A percentile compares a stretch with the other conserved stretches of the same genome.
Evolutionary conservation across 2,797 vertebrate genomes (phyloP).

Genomic region (Chelmon rostratus): DNA sequence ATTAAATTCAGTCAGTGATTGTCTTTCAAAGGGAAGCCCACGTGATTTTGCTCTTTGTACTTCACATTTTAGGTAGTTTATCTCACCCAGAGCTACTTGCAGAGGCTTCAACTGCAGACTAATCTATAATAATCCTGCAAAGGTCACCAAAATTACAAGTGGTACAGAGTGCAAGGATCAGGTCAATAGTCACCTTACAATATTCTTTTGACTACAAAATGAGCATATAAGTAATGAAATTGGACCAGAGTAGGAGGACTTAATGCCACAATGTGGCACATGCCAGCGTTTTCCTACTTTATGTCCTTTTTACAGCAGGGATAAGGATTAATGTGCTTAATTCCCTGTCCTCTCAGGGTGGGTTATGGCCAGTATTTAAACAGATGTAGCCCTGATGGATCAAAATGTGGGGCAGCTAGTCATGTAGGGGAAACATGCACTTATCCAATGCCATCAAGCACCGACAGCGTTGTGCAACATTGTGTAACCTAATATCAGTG

Average conservation of each 20-base stretch:
- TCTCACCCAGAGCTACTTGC: slow-evolving; percentile 44
- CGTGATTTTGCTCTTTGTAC: slow-evolving; percentile 29
- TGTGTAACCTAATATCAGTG: slow-evolving; percentile 19
- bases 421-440: slow-evolving; percentile 60
- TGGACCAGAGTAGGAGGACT: slow-evolving; percentile 43
- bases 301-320: slow-evolving; percentile 59
- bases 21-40: slow-evolving; percentile 15
- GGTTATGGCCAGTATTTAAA: slow-evolving; percentile 68
- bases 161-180: slow-evolving; percentile 43
- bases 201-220: slow-evolving; percentile 47
- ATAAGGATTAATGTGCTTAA: slow-evolving; percentile 77
- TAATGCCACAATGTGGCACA: slow-evolving; percentile 51
- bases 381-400: slow-evolving; percentile 72
- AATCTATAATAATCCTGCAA: slow-evolving; percentile 68
- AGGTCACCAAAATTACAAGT: slow-evolving; percentile 58
- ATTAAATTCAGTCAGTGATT: neutral
- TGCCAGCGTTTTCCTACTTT: slow-evolving; percentile 55
- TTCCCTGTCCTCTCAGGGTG: slow-evolving; percentile 65
- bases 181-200: slow-evolving; percentile 54
- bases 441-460: slow-evolving; percentile 51
- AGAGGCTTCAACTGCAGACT: slow-evolving; percentile 39
- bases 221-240: slow-evolving; percentile 43
- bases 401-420: slow-evolving; percentile 75
- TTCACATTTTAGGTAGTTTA: slow-evolving; percentile 43
- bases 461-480: slow-evolving; percentile 26